Evolutionary conservation across 1,140 invertebrate genomes (phyloP).

Genomic region (Eumeta japonica): DNA sequence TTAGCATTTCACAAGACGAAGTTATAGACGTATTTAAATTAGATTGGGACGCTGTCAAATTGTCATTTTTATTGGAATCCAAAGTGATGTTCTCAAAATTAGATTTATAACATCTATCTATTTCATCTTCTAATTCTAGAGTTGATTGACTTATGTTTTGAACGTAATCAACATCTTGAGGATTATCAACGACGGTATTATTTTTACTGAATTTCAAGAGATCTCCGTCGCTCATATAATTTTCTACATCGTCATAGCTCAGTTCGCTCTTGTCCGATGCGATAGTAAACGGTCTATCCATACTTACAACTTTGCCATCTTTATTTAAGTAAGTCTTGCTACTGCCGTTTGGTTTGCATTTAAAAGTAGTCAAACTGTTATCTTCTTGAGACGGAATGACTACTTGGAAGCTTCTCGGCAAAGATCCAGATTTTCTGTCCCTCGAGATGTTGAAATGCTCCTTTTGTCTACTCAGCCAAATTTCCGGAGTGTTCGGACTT

Average conservation of each 20-base stretch:
- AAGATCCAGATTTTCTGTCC: slow-evolving; percentile 70
- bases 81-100: slow-evolving; percentile 46
- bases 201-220: slow-evolving; percentile 59
- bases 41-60: slow-evolving; percentile 26
- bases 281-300: slow-evolving; percentile 67
- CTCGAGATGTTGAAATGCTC: slow-evolving; percentile 53
- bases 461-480: slow-evolving; percentile 56
- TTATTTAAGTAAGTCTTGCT: slow-evolving; percentile 55
- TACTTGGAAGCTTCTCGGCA: slow-evolving; percentile 75
- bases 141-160: slow-evolving; percentile 54
- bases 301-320: slow-evolving; percentile 56
- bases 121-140: slow-evolving; percentile 52
- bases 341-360: slow-evolving; percentile 49
- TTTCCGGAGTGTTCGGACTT: slow-evolving; percentile 53
- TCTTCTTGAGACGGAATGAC: slow-evolving; percentile 46
- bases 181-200: slow-evolving; percentile 16
- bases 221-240: slow-evolving; percentile 52
- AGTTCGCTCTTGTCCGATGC: slow-evolving; percentile 66
- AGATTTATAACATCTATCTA: slow-evolving; percentile 53
- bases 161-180: slow-evolving; percentile 46
- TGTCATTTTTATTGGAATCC: slow-evolving; percentile 41
- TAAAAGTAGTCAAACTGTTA: slow-evolving; percentile 38
- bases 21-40: slow-evolving; percentile 45
- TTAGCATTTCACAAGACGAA: slow-evolving; percentile 51
- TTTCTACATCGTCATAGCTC: slow-evolving; percentile 59